A percentile compares a stretch with the other conserved stretches of the same genome.
Conservation (phyloP, 1,140 invertebrate species). For the Melipona quadrifasciata region DNA sequence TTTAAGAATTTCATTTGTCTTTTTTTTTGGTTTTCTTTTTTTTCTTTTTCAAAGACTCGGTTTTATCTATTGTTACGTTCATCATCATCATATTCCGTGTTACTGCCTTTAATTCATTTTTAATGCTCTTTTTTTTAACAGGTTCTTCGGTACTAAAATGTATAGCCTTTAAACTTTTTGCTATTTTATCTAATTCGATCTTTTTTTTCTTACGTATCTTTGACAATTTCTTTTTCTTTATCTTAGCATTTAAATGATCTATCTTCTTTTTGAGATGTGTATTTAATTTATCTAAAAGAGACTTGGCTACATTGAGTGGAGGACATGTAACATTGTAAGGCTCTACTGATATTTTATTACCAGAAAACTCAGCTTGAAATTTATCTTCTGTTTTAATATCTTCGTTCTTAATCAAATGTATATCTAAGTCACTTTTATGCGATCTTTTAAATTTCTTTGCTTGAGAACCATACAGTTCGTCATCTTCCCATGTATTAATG, state of each 20-base stretch:
- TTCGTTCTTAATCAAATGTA: background rate
- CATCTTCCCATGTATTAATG: background rate
- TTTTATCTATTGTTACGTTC: slow-evolving; percentile 5
- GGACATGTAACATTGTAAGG: background rate
- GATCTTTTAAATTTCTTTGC: slow-evolving; percentile 37
- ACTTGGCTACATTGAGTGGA: background rate
- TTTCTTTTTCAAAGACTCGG: background rate
- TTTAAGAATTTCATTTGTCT: background rate
- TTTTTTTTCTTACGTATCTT: slow-evolving; percentile 46
- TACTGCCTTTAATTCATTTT: slow-evolving; percentile 12
- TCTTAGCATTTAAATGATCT: slow-evolving; percentile 53
- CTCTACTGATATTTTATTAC: background rate
- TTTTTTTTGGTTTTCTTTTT: background rate
- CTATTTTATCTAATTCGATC: slow-evolving; percentile 49
- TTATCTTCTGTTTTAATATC: background rate
- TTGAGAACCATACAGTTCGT: background rate
- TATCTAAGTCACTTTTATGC: background rate
- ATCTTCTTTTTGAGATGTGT: background rate
- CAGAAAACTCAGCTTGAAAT: background rate
- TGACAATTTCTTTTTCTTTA: slow-evolving; percentile 61
- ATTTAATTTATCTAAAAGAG: background rate
- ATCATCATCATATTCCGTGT: background rate
- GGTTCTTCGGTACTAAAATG: slow-evolving; percentile 42
- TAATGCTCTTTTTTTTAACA: background rate
- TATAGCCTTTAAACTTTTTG: slow-evolving; percentile 44